Evolutionary conservation across 2,888 invertebrate genomes (phyloP).

Genomic region (Dicycla oo): DNA sequence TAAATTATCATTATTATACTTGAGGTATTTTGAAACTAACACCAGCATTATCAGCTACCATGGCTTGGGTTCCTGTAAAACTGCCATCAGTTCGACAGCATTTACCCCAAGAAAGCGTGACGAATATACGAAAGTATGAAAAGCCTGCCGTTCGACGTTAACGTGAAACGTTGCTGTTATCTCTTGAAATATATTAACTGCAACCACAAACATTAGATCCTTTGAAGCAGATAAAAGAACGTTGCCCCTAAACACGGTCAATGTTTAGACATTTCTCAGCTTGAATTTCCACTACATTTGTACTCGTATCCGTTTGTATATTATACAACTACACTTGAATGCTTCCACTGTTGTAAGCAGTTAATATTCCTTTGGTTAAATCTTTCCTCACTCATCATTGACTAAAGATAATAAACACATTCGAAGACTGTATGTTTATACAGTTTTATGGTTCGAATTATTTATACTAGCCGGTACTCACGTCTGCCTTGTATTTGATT

Average conservation of each 20-base stretch:
- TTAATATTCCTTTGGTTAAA: slow-evolving; percentile 56
- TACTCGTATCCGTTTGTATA: slow-evolving; percentile 65
- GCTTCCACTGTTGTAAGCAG: slow-evolving; percentile 60
- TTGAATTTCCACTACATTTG: slow-evolving; percentile 75
- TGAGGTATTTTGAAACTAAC: slow-evolving; percentile 14
- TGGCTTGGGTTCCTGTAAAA: slow-evolving; percentile 8
- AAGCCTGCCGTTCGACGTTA: slow-evolving; percentile 33
- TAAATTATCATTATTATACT: no score
- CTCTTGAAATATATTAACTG: slow-evolving; percentile 46
- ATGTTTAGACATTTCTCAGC: slow-evolving; percentile 72
- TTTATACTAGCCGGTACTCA: slow-evolving; percentile 33
- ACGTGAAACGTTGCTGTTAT: slow-evolving; percentile 36
- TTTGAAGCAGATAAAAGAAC: slow-evolving; percentile 71
- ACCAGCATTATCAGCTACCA: background rate
- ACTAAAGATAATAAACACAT: slow-evolving; percentile 63
- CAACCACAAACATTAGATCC: slow-evolving; percentile 59
- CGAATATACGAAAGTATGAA: slow-evolving; percentile 41
- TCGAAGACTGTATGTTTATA: slow-evolving; percentile 56
- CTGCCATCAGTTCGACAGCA: slow-evolving; percentile 17
- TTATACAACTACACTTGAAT: slow-evolving; percentile 55
- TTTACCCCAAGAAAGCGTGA: slow-evolving; percentile 49
- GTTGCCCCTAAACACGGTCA: slow-evolving; percentile 66
- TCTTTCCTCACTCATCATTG: slow-evolving; percentile 49
- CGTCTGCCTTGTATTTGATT: slow-evolving; percentile 44
- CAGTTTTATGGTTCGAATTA: slow-evolving; percentile 50